Evolutionary conservation across 2,888 invertebrate species (phyloP).

Genomic region (Slavum lentiscoides): DNA sequence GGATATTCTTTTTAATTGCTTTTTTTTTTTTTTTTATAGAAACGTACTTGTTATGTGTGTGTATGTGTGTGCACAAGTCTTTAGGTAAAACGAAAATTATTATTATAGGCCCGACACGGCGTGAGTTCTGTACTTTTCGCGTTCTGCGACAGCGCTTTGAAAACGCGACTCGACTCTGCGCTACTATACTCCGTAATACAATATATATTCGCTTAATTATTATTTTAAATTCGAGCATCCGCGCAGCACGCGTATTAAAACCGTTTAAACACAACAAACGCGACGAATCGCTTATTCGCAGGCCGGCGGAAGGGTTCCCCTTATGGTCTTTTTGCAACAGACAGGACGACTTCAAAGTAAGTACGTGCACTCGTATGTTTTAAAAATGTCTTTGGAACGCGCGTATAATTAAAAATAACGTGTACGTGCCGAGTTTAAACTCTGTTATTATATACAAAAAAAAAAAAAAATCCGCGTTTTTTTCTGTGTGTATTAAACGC

Average conservation of each 20-base stretch:
- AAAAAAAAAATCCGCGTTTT: too few species aligned
- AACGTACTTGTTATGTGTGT: too few species aligned
- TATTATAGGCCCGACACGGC: not conserved
- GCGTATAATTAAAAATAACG: slow-evolving; percentile 23
- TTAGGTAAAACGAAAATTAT: too few species aligned
- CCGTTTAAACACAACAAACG: slow-evolving; percentile 43
- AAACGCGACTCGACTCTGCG: not conserved
- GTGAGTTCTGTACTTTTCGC: slow-evolving; percentile 19
- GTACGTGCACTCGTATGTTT: not conserved
- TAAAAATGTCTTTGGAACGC: not conserved
- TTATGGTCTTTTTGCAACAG: slow-evolving; percentile 5
- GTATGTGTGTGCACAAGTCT: too few species aligned
- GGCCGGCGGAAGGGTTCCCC: too few species aligned
- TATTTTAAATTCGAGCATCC: slow-evolving; percentile 15
- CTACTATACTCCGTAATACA: too few species aligned
- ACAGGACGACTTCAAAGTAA: slow-evolving; percentile 38
- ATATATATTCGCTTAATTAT: not conserved
- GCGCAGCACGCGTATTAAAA: slow-evolving; percentile 17
- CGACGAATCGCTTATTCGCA: slow-evolving; percentile 39
- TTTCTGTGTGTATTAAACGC: too few species aligned
- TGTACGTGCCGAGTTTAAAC: not conserved
- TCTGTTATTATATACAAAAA: too few species aligned
- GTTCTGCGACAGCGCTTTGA: slow-evolving; percentile 36
- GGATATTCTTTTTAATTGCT: too few species aligned
- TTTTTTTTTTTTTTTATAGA: too few species aligned